Evolutionary conservation across 2,113 vertebrate species (phyloP).

Genomic region (Crotalus helleri): DNA sequence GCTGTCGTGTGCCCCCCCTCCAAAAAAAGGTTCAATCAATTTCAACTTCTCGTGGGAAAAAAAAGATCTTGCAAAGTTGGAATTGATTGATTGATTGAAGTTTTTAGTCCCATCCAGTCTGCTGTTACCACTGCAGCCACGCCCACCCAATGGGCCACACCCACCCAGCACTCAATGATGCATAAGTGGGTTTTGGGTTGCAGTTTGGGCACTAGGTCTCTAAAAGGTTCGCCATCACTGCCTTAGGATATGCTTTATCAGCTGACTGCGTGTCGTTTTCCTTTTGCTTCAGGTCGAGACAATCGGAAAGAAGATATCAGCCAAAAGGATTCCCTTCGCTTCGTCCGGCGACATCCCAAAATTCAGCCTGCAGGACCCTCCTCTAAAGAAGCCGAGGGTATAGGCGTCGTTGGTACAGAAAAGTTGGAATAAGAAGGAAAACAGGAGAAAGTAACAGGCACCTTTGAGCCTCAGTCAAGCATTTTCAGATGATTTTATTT

Average conservation of each 20-base stretch:
- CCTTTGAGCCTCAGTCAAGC: neutral
- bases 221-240: too few species aligned
- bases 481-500: slow-evolving; percentile 48
- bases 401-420: slow-evolving; percentile 61
- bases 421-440: slow-evolving; percentile 27
- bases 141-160: too few species aligned
- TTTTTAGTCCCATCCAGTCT: too few species aligned
- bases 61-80: too few species aligned
- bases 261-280: neutral
- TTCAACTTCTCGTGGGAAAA: too few species aligned
- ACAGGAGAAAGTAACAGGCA: neutral
- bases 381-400: slow-evolving; percentile 87
- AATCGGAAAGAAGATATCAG: slow-evolving; percentile 92
- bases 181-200: too few species aligned
- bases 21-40: too few species aligned
- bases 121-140: too few species aligned
- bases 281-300: slow-evolving; percentile 85
- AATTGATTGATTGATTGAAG: too few species aligned
- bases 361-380: slow-evolving; percentile 79
- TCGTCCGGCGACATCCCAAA: slow-evolving; percentile 78
- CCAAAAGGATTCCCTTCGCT: slow-evolving; percentile 88
- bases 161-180: too few species aligned
- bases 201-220: too few species aligned
- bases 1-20: too few species aligned
- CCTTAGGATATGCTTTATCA: neutral